Evolutionary conservation across 2,113 vertebrate genomes (phyloP), one percentile per base, ranked within the genome.

Genomic region (Centrocercus urophasianus): DNA sequence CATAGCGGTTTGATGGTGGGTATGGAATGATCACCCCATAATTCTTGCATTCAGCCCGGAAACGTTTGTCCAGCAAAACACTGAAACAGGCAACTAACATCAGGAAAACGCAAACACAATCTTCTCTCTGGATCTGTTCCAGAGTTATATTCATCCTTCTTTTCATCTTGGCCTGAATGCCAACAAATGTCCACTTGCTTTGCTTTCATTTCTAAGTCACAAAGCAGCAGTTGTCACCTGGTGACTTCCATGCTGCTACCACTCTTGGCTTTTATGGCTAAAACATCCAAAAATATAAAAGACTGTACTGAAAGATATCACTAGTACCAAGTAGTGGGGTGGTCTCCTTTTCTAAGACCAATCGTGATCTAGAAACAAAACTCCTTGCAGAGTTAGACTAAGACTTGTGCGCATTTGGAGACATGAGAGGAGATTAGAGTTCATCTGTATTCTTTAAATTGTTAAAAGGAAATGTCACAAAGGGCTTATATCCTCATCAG

Each of bases 11-110:
- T 38, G 99, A 99, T 0, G 99, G 99, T 2, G 99, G 99, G 65
- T 99, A 99, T 0, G 99, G 99, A 89, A 99, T 99, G 96, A 99
- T 99, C 94, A 99, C 99, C 2, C 99, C 99, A 0, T 99, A 99
- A 96, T 99, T 99, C 98, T 99, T 99, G 97, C 99, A 99, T 86
- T 99, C 99, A 3, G 99, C 99, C 77, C 99, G 98, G 97, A 99
- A 99, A 72, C 99, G 98, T 96, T 99, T 99, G 97, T 99, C 99
- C 82, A 99, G 79, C 38, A 99, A 97, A 85, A 99, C 99, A 81
- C 99, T 99, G 96, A 32, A 90, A 97, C 82, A 83, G 16, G 72
- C 59, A 79, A 95, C 34, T 19, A 70, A 19, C 4, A 54, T 94
- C 69, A 95, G 64, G 17, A 80, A 90, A 67, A 84, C 2, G 61